Conservation (phyloP, 2,113 vertebrate species). For the Cochlearius cochlearius region DNA sequence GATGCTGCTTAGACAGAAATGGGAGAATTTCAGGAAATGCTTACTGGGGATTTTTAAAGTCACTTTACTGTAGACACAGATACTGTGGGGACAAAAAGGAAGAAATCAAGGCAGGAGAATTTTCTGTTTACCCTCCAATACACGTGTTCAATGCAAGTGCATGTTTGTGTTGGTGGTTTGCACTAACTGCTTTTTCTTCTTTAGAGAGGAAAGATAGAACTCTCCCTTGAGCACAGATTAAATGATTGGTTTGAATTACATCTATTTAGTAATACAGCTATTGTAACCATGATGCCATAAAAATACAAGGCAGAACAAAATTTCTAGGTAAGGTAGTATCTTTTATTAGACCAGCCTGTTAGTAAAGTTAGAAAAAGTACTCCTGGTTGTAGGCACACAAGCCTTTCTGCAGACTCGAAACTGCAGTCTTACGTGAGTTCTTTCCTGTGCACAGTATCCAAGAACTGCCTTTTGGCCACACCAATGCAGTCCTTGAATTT, state of each 20-base stretch:
- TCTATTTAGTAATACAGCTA: background rate
- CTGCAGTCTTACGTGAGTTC: background rate
- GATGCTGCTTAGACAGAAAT: background rate
- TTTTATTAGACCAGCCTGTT: background rate
- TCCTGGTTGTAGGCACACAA: background rate
- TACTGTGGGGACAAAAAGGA: background rate
- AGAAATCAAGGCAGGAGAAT: background rate
- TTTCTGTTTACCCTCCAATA: background rate
- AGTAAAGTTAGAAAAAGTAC: background rate
- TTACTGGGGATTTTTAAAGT: background rate
- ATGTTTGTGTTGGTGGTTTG: background rate
- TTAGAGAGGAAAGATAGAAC: background rate
- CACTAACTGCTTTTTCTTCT: background rate
- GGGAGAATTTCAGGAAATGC: background rate
- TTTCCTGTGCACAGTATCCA: background rate
- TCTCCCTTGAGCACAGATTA: background rate
- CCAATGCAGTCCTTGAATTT: background rate
- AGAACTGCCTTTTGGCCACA: background rate
- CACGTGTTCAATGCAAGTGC: background rate
- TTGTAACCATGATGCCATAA: background rate
- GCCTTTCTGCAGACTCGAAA: background rate
- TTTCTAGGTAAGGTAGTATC: background rate
- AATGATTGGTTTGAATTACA: background rate
- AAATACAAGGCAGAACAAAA: background rate
- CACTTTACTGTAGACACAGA: background rate